Conservation (phyloP, 2,113 vertebrate genomes). For the Alces alces region DNA sequence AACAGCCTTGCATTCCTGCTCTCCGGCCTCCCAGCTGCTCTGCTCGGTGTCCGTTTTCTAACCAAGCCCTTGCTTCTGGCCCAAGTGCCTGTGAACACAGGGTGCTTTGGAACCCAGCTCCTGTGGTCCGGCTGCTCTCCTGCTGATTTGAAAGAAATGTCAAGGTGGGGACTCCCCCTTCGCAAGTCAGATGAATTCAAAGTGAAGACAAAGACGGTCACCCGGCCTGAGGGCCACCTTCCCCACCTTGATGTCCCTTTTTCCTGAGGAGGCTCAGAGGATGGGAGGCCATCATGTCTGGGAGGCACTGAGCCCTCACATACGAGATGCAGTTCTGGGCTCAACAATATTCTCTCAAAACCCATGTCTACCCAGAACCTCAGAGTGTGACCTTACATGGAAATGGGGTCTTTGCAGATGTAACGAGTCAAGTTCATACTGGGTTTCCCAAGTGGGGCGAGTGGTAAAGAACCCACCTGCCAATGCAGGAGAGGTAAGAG, state of each 20-base stretch:
- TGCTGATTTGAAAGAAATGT: not conserved
- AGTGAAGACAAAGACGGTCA: not conserved
- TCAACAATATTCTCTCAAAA: rapidly evolving
- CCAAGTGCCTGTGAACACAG: not conserved
- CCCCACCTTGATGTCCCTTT: not conserved
- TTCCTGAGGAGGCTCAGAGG: not conserved
- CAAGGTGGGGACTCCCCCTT: not conserved
- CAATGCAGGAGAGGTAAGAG: not conserved
- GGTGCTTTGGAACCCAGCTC: rapidly evolving
- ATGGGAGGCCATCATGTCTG: no score
- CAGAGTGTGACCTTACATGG: not conserved
- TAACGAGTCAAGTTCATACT: not conserved
- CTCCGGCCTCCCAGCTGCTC: not conserved
- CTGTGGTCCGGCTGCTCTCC: rapidly evolving
- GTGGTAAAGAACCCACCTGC: not conserved
- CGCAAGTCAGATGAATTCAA: not conserved
- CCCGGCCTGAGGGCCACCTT: not conserved
- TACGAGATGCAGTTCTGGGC: not conserved
- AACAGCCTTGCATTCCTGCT: not conserved
- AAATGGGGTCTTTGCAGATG: not conserved
- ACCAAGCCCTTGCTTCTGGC: not conserved
- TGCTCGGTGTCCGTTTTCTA: not conserved
- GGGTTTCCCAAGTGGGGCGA: not conserved
- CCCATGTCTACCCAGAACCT: not conserved
- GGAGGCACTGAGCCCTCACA: not conserved